Conservation (phyloP, 2,113 vertebrate species). For the Mirounga angustirostris region DNA sequence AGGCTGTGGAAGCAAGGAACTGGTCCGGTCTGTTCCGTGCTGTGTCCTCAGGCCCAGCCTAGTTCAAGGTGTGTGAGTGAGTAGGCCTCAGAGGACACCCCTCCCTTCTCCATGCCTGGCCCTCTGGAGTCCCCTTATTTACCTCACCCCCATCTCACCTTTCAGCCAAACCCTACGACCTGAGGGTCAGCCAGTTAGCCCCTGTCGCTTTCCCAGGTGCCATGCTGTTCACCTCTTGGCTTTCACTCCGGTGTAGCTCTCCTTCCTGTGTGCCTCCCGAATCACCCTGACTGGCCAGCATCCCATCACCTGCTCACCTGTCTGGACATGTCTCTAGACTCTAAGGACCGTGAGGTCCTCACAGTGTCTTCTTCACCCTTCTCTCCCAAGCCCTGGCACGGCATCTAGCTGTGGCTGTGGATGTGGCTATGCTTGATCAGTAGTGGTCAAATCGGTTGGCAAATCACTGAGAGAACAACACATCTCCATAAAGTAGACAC, state of each 20-base stretch:
- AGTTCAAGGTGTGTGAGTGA: background rate
- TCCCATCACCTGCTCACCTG: background rate
- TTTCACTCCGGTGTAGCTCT: background rate
- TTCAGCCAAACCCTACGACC: background rate
- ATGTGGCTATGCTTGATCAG: background rate
- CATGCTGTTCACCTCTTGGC: background rate
- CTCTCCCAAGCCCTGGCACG: background rate
- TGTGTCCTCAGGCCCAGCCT: background rate
- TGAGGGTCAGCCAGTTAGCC: background rate
- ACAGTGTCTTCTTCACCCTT: too few relatives aligned
- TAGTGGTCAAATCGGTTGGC: background rate
- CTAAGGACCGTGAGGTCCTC: background rate
- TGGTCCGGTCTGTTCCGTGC: background rate
- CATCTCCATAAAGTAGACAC: background rate
- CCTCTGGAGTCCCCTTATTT: rapidly evolving
- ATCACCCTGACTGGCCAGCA: background rate
- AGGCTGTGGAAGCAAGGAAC: background rate
- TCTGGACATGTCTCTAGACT: background rate
- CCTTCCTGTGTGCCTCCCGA: background rate
- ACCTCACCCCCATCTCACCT: background rate
- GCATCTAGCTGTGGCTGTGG: background rate
- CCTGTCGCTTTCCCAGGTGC: rapidly evolving
- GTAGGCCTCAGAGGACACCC: background rate
- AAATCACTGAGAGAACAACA: background rate
- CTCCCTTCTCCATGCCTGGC: background rate